These are phyloP conservation scores for Papilio machaon DNA, from an alignment of 1,140 invertebrate species.

Conservation along the genomic window DNA sequence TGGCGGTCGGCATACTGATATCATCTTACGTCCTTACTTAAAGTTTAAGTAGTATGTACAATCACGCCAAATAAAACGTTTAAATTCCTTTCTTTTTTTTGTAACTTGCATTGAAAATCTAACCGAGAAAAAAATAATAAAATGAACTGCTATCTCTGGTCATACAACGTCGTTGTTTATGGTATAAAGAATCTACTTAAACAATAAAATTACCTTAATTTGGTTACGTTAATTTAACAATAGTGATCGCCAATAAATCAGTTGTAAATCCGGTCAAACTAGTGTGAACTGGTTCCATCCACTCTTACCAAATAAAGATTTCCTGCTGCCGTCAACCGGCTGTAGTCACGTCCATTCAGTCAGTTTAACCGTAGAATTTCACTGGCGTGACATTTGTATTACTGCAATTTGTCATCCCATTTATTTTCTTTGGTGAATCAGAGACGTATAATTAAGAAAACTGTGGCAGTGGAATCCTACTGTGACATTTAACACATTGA, in stretches of 20 bases:
- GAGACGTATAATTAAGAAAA: neutral
- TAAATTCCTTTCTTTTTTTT: neutral
- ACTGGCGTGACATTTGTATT: neutral
- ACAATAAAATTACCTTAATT: no score
- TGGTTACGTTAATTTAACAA: neutral
- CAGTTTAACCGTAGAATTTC: neutral
- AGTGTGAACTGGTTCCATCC: neutral
- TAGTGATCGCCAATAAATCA: neutral
- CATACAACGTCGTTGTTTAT: no score
- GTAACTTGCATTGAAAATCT: neutral
- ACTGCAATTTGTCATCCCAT: neutral
- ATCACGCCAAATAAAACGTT: neutral
- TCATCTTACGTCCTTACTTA: neutral
- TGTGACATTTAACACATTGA: neutral
- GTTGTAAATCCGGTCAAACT: neutral
- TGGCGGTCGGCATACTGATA: neutral
- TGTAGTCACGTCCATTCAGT: neutral
- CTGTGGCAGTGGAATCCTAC: neutral
- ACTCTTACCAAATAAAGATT: constrained; percentile 8
- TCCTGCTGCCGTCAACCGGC: neutral
- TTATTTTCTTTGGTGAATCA: no score
- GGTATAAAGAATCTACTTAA: no score
- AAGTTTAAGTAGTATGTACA: neutral
- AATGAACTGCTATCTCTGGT: no score
- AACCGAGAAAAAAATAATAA: no score